Evolutionary conservation across 1,140 invertebrate genomes (phyloP), one percentile per base, ranked within the genome.

Genomic region (Nautilus pompilius): DNA sequence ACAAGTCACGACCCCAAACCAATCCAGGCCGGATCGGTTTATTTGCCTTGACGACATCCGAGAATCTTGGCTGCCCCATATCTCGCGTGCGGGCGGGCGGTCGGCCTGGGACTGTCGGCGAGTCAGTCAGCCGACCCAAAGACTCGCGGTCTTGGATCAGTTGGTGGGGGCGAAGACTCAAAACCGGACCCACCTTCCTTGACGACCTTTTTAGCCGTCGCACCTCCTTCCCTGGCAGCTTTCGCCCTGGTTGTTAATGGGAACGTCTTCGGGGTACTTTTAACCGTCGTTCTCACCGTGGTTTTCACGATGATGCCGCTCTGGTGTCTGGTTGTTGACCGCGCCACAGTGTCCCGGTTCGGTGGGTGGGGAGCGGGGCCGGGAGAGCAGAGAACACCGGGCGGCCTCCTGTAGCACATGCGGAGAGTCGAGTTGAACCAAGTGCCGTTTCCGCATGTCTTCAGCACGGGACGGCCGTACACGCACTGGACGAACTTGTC

Each of bases 71-170:
- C 33, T 32, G 48, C 32, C 58, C 24, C 26, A 22, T 34, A 26
- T 28, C 20, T 46, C 34, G 33, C 29, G 54, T 36, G 33, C 0
- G 54, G 17, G 54, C 32, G 33, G 24, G 41, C 56, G 48, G 24
- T 45, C 34, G 48, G 26, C 41, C 34, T 36, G 22, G 60, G 13
- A 45, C 22, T 61, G 26, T 34, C 30, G 60, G 29, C 60, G 22
- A 63, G 53, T 51, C 32, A 61, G 30, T 49, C 22, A 58, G 45
- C 28, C 58, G 29, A 48, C 28, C 58, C 30, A 66, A 29, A 58
- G 29, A 54, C 54, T n/a, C n/a, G n/a, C n/a, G n/a, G n/a, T n/a
- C n/a, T n/a, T n/a, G n/a, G n/a, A n/a, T n/a, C n/a, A n/a, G n/a
- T n/a, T n/a, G n/a, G n/a, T n/a, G n/a, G n/a, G n/a, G n/a, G n/a